Evolutionary conservation across 2,888 invertebrate species (phyloP), one percentile per base, ranked within the genome.

Genomic region (Lepidocyrtinus sp.): DNA sequence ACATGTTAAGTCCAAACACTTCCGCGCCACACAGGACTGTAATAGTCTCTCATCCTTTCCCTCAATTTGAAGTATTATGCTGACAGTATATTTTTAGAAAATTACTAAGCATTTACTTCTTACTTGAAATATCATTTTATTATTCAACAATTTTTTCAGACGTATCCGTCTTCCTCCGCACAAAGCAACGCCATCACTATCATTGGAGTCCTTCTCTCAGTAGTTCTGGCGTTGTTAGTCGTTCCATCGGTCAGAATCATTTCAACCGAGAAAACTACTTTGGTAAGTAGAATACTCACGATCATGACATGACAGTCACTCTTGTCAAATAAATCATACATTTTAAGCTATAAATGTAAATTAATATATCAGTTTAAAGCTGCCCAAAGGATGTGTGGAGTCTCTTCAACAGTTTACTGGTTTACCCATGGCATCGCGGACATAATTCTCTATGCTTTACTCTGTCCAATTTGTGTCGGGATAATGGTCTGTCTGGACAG

Each of bases 331-430:
- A 19, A 22, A 7, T 62, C 62, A 22, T 9, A n/a, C 26, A 25
- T 27, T 64, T n/a, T 26, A n/a, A n/a, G 9, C 19, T 64, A 15
- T 26, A n/a, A 19, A 62, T n/a, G 12, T n/a, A 70, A 59, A 3
- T 5, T 62, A 62, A 21, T 36, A 59, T 25, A 55, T 45, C 46
- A 79, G 71, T 80, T 83, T 21, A 83, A 83, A 68, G 46, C 24
- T 22, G 67, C 88, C 26, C 88, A 89, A 79, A 83, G 88, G 26
- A 88, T 89, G 86, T 87, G 87, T 65, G 90, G 90, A 5, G 88
- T 89, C 0, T 87, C 87, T 27, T 82, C 88, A 1, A 63, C 87
- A 9, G 87, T 87, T 2, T 90, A 89, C 85, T 90, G 90, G 90
- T 12, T 87, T 2, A 36, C 74, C n/a, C 81, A 81, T 68, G 68